phyloP scores from a whole-genome alignment of 2,888 invertebrate genomes.

The Brachyopa scutellaris region DNA sequence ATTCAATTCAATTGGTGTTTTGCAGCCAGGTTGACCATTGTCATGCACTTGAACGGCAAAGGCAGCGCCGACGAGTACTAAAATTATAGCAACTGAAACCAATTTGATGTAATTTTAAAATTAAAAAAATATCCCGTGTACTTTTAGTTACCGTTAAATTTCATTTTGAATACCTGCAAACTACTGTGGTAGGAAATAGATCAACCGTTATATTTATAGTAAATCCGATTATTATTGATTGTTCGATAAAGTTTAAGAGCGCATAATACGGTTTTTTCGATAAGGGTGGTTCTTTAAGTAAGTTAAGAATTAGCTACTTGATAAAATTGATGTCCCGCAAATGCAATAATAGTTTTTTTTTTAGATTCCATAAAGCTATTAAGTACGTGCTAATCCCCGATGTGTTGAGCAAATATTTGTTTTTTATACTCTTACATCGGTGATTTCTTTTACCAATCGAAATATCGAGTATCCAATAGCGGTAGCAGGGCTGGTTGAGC shows the following conservation, averaged over 20 bases:
- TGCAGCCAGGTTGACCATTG: slow-evolving; percentile 77
- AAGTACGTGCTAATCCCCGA: not conserved
- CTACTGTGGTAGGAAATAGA: not conserved
- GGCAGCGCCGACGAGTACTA: not conserved
- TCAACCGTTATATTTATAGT: slow-evolving; percentile 3
- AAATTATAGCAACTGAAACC: slow-evolving; percentile 2
- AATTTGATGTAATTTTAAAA: no score
- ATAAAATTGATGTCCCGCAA: no score
- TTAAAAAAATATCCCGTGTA: not conserved
- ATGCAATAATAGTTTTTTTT: not conserved
- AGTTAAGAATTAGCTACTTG: no score
- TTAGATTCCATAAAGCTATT: no score
- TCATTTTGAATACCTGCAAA: slow-evolving; percentile 26
- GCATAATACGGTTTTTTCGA: no score
- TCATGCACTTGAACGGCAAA: slow-evolving; percentile 41
- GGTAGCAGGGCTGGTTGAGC: not conserved
- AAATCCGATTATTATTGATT: not conserved
- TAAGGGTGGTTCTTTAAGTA: no score
- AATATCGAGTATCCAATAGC: not conserved
- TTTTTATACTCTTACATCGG: no score
- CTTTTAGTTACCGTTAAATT: slow-evolving; percentile 10
- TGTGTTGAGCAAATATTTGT: not conserved
- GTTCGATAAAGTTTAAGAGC: not conserved
- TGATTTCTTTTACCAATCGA: no score
- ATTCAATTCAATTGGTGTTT: slow-evolving; percentile 74